Evolutionary conservation across 64 coral and sea anemone genomes (phyloP), one percentile per base, ranked within the genome.

Genomic region (Dendrophyllia cribrosa): DNA sequence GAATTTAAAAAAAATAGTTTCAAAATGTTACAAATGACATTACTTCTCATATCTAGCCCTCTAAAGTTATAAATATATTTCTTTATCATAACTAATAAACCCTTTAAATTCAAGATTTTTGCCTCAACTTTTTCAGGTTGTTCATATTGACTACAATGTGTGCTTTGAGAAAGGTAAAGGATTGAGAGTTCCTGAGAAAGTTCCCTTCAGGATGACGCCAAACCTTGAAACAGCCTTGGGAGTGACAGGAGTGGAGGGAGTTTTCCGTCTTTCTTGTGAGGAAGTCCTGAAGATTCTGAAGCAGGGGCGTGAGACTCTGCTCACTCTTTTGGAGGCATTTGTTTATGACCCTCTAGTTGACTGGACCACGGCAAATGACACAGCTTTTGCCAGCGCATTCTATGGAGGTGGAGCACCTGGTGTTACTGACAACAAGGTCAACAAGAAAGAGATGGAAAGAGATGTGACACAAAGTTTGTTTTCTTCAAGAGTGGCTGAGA

Each of bases 391-490:
- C 24, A 95, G 92, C 79, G 96, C 96, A 43, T 98, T 98, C 63
- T 98, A 98, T 85, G 96, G 96, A 15, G 96, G 96, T 6, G 96
- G 96, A 14, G 93, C 93, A 3, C 77, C 93, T 13, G 93, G 89
- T 43, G 88, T 83, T 6, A 85, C 93, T 6, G 96, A 98, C 72
- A 98, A 84, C 73, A 98, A 98, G 72, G 77, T 92, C 7, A 98
- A 98, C 89, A 98, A 98, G 89, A 98, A 95, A 46, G 96, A 98
- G 86, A 98, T 98, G 96, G 96, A 98, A 50, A 95, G 96, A 87
- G 96, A 82, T 70, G 96, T 98, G 19, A 98, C 96, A 51, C 96
- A 98, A 62, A 98, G 96, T 58, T 84, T 98, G 70, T 98, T 98
- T 76, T 98, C 96, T 25, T 98, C 96, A 76, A 59, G 96, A 19